phyloP scores from a whole-genome alignment of 2,113 vertebrate species.

The Herpetotheres cachinnans region DNA sequence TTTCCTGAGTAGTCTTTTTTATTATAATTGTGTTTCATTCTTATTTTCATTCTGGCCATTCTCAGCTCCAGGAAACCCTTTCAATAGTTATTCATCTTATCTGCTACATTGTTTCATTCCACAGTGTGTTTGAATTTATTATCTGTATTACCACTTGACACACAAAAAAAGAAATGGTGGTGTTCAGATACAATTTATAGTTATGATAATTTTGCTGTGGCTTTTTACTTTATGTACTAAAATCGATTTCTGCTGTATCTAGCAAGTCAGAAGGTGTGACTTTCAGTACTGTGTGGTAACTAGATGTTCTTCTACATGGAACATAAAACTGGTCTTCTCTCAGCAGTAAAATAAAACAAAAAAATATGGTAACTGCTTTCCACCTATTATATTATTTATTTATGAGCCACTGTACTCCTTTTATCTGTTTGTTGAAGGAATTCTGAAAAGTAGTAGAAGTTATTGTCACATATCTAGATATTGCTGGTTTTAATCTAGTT shows the following conservation, averaged over 20 bases:
- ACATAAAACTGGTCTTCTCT: conserved; percentile 17
- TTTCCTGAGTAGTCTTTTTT: neutral
- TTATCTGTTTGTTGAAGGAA: neutral
- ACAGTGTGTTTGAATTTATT: neutral
- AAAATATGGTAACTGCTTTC: neutral
- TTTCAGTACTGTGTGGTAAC: neutral
- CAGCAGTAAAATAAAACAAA: neutral
- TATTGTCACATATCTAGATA: neutral
- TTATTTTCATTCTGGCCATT: neutral
- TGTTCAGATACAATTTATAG: neutral
- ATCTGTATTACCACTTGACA: neutral
- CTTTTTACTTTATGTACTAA: conserved; percentile 5
- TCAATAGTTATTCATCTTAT: neutral
- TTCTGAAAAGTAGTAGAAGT: neutral
- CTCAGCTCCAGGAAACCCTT: neutral
- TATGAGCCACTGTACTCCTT: neutral
- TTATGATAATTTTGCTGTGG: neutral
- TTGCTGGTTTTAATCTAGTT: neutral
- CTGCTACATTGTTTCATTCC: neutral
- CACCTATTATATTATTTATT: neutral
- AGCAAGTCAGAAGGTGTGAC: neutral
- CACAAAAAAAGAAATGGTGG: neutral
- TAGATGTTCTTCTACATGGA: conserved; percentile 3
- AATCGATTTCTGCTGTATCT: neutral
- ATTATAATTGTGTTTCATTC: neutral